Evolutionary conservation across 35 echinoderm and acorn worm genomes (phyloP).

Genomic region (Apostichopus japonicus): DNA sequence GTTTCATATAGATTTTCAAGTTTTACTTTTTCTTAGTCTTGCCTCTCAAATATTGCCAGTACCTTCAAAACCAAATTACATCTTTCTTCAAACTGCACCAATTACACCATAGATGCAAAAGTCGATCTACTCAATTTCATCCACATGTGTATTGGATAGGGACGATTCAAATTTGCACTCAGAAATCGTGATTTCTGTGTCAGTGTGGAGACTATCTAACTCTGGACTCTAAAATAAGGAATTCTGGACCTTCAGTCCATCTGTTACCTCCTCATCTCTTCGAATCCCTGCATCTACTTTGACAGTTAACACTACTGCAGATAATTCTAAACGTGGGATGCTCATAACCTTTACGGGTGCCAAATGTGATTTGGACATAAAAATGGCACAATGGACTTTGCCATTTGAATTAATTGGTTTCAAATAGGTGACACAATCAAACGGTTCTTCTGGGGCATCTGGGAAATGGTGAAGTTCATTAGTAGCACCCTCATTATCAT

Average conservation of each 20-base stretch:
- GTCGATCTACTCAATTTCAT: conserved; percentile 20
- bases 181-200: conserved; percentile 19
- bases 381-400: conserved; percentile 41
- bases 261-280: conserved; percentile 32
- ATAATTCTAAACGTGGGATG: conserved; percentile 60
- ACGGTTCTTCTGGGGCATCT: conserved; percentile 57
- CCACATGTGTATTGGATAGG: not conserved
- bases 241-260: conserved; percentile 59
- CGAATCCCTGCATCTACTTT: conserved; percentile 56
- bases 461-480: conserved; percentile 66
- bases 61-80: conserved; percentile 27
- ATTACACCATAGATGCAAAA: conserved; percentile 1
- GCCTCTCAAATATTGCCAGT: not conserved
- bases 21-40: not conserved
- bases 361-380: conserved; percentile 51
- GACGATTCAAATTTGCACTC: conserved; percentile 6
- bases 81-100: conserved; percentile 52
- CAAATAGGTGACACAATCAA: conserved; percentile 57
- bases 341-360: conserved; percentile 64
- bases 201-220: conserved; percentile 12
- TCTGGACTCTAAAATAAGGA: not conserved
- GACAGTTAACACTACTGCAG: conserved; percentile 40
- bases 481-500: not conserved
- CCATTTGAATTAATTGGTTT: not conserved
- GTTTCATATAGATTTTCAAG: not conserved